phyloP scores from a whole-genome alignment of 2,888 invertebrate species.

The Argyresthia albistria region DNA sequence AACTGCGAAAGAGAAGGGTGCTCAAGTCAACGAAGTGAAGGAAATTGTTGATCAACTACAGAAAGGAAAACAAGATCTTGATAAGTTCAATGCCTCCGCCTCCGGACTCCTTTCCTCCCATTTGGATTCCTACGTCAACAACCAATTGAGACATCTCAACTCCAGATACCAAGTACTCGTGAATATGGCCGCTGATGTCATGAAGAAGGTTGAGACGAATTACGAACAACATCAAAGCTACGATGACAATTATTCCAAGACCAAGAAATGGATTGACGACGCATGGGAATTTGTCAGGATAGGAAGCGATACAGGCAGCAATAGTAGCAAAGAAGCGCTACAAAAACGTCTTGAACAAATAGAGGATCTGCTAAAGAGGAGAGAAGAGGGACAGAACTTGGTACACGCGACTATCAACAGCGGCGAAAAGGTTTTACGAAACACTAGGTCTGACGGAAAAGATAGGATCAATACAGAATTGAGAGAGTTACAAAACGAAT shows the following conservation, averaged over 20 bases:
- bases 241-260: conserved; percentile 81
- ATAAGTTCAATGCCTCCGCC: conserved; percentile 86
- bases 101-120: conserved; percentile 85
- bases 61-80: conserved; percentile 86
- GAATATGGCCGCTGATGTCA: conserved; percentile 90
- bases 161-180: conserved; percentile 91
- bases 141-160: conserved; percentile 88
- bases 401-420: conserved; percentile 90
- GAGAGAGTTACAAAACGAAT: conserved; percentile 91
- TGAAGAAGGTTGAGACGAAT: conserved; percentile 92
- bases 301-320: conserved; percentile 84
- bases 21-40: conserved; percentile 86
- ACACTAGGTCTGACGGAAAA: conserved; percentile 90
- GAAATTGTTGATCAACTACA: conserved; percentile 81
- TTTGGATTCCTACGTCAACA: conserved; percentile 88
- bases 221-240: conserved; percentile 88
- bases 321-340: conserved; percentile 86
- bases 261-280: conserved; percentile 88
- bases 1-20: conserved; percentile 85
- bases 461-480: conserved; percentile 90
- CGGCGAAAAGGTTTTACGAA: conserved; percentile 90
- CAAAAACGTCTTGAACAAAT: conserved; percentile 85
- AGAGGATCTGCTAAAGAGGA: conserved; percentile 83
- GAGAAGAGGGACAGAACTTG: conserved; percentile 90
- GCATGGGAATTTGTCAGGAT: conserved; percentile 87